Percentiles rank a stretch among this genome's conserved stretches.
phyloP scores from a whole-genome alignment of 2,113 vertebrate species.

The Rhynchomys soricoides region DNA sequence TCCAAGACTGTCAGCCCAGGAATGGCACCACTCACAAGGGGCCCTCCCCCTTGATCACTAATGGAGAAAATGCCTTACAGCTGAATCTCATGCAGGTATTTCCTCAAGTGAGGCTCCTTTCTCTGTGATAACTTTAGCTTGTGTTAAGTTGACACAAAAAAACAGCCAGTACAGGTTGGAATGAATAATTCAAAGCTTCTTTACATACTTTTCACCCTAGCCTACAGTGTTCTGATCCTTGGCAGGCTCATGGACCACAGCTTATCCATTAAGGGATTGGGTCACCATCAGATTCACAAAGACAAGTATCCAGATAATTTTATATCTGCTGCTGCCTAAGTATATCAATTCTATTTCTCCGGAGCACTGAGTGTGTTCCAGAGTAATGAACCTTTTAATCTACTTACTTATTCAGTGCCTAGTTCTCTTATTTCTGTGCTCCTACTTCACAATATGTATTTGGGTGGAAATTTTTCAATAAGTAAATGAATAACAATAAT shows the following conservation, averaged over 20 bases:
- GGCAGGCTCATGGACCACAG: neutral
- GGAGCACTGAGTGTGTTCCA: neutral
- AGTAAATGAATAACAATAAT: neutral
- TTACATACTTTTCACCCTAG: neutral
- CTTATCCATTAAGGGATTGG: neutral
- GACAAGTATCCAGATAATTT: neutral
- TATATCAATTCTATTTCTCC: neutral
- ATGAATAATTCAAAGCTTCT: neutral
- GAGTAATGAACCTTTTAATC: neutral
- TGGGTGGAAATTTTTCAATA: neutral
- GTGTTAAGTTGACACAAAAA: too few species aligned
- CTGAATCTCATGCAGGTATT: too few species aligned
- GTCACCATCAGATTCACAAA: constrained; percentile 13
- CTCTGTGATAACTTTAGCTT: too few species aligned
- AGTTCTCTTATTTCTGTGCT: neutral
- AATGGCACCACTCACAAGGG: too few species aligned
- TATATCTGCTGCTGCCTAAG: neutral
- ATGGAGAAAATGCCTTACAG: too few species aligned
- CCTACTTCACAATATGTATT: neutral
- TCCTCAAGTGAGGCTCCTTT: too few species aligned
- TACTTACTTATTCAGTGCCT: neutral
- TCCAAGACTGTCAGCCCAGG: too few species aligned
- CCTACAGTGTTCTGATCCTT: neutral
- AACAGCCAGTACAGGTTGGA: neutral
- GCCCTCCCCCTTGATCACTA: too few species aligned